Evolutionary conservation across 1,140 invertebrate genomes (phyloP), one percentile per base, ranked within the genome.

Genomic region (Bombus consobrinus): DNA sequence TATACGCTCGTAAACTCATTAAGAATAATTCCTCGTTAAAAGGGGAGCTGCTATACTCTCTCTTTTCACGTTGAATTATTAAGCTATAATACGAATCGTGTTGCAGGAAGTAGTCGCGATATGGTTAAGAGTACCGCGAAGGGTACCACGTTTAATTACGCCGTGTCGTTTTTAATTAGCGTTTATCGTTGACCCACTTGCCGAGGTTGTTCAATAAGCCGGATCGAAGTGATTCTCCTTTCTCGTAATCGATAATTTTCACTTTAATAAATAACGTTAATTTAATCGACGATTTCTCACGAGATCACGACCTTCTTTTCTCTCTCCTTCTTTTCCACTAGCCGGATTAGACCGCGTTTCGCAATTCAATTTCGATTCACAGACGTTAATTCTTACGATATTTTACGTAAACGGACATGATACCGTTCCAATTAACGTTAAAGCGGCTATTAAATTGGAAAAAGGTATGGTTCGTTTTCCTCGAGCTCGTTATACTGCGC

Each of bases 81-180:
- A 57, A 79, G 47, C 13, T 53, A 37, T 53, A 64, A 43, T n/a
- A 18, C 25, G 25, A 59, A 43, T 43, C 59, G 41, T 10, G 34
- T 64, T 28, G 25, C 64, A n/a, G n/a, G 25, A 72, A 68, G 18
- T 22, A 64, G 28, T 53, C 47, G 47, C 22, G 75, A 79, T 71
- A 79, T 9, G n/a, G n/a, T 62, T 47, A 78, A 78, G n/a, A 59
- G n/a, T 25, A 25, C 8, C 37, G 39, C 39, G 66, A 79, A 79
- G 79, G 37, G 28, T 79, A 66, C 47, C n/a, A 34, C 47, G 53
- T 68, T 84, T 57, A 71, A 43, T 79, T 69, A n/a, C n/a, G 64
- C 47, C 34, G 32, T 53, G 64, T 79, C 64, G 37, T 79, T 71
- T 78, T 57, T 57, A 83, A 83, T 83, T 83, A 83, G 18, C 81